Conservation (phyloP, 2,113 vertebrate species). For the Theropithecus gelada region DNA sequence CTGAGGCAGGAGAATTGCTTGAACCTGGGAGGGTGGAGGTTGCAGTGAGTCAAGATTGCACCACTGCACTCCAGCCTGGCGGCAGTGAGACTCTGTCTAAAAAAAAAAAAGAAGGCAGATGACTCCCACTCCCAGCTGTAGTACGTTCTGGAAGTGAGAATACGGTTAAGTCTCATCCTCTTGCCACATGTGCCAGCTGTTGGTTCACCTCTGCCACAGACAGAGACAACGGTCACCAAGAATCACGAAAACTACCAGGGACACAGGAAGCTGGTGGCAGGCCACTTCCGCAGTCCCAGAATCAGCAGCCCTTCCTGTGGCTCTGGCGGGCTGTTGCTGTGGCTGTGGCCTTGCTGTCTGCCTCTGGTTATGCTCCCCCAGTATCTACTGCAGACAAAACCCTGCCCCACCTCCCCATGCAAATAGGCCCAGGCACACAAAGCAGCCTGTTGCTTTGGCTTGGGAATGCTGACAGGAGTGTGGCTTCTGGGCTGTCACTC, state of each 20-base stretch:
- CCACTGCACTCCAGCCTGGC: too few relatives aligned
- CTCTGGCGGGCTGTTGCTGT: fast-evolving
- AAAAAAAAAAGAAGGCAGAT: too few relatives aligned
- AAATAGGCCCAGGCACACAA: not conserved
- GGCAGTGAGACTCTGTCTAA: too few relatives aligned
- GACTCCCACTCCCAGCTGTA: too few relatives aligned
- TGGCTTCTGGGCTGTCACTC: not conserved
- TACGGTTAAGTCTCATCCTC: not conserved
- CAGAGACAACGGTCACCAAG: not conserved
- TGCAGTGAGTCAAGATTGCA: too few relatives aligned
- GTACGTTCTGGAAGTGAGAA: not conserved
- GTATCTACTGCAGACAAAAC: not conserved
- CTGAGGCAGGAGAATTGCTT: too few relatives aligned
- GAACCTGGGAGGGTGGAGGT: too few relatives aligned
- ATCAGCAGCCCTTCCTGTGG: fast-evolving
- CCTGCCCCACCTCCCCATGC: too few relatives aligned
- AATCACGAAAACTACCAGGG: fast-evolving
- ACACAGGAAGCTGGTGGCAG: not conserved
- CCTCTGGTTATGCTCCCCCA: not conserved
- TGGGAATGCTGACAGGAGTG: not conserved
- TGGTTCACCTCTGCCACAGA: not conserved
- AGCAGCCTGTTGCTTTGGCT: not conserved
- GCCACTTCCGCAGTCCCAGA: fast-evolving
- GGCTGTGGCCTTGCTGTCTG: fast-evolving
- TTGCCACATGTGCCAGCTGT: not conserved